Evolutionary conservation across 2,888 invertebrate species (phyloP), one percentile per base, ranked within the genome.

Genomic region (Cactoblastis cactorum): DNA sequence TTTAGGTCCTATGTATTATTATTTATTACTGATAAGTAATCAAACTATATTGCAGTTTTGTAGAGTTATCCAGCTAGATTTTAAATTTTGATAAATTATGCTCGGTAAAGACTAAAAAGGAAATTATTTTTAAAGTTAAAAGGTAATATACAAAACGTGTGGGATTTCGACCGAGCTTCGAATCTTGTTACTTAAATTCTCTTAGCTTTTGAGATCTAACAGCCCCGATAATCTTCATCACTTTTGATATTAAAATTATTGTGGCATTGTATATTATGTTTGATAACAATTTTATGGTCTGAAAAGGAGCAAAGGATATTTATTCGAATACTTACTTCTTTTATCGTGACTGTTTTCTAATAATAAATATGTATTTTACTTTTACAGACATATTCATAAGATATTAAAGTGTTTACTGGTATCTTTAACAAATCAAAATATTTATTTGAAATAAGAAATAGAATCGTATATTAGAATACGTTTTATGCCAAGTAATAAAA

Each of bases 161-260:
- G 8, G 43, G 22, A 39, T 43, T 15, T 28, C 17, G 28, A 28
- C 4, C 28, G 11, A 43, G 9, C 15, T 24, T 24, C 8, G 28
- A 1, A 24, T 14, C 5, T 22, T 41, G 39, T 39, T 39, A n/a
- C 39, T 12, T 14, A 1, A 43, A 24, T 24, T 24, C 28, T 15
- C 24, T 24, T 24, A 22, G 22, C 41, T 22, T 32, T 32, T 17
- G 28, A 43, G 43, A 43, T 28, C 17, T 14, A 12, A 43, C 24
- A 24, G 9, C 43, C 15, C 3, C 9, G 24, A 43, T 43, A 24
- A 6, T 12, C 43, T 14, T 12, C 43, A 43, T 43, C 43, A 28
- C 28, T 9, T 17, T 43, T 43, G 43, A 32, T 15, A 43, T 43
- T 32, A 28, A 28, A 12, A 43, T 28, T 43, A 28, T 43, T 24